These are phyloP conservation scores for Nyctibius bracteatus DNA, from an alignment of 2,113 vertebrate species.

Conservation along the genomic window DNA sequence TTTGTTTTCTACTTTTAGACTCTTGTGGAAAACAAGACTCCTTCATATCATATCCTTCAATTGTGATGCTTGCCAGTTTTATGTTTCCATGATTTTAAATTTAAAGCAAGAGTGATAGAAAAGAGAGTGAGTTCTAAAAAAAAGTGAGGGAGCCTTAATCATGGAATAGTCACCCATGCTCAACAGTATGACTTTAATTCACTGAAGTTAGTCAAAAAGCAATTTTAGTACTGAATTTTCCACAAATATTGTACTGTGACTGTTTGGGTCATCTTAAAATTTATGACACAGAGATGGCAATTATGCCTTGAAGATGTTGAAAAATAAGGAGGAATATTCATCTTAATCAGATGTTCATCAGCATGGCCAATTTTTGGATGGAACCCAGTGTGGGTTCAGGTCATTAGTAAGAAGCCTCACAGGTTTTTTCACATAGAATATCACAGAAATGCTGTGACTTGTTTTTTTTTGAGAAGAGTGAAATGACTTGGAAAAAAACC, in stretches of 20 bases:
- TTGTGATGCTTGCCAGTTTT: not conserved
- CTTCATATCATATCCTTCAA: not conserved
- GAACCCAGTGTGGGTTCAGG: rapidly evolving
- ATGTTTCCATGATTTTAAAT: not conserved
- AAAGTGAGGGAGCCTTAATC: not conserved
- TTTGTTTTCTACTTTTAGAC: not conserved
- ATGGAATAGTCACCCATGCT: not conserved
- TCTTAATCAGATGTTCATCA: not conserved
- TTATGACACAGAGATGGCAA: not conserved
- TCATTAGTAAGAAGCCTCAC: not conserved
- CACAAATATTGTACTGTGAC: not conserved
- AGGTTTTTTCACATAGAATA: not conserved
- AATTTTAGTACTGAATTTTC: not conserved
- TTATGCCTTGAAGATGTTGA: not conserved
- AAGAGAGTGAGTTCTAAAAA: not conserved
- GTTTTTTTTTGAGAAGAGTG: not conserved
- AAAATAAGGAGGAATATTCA: not conserved
- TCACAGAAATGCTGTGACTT: not conserved
- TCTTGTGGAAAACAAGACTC: not conserved
- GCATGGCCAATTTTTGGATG: not conserved
- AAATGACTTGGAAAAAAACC: not conserved
- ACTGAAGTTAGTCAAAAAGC: not conserved
- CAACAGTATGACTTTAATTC: not conserved
- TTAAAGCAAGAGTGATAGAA: not conserved
- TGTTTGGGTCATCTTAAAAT: not conserved